Evolutionary conservation across 2,888 invertebrate species (phyloP).

Genomic region (Pogonocherus hispidulus): DNA sequence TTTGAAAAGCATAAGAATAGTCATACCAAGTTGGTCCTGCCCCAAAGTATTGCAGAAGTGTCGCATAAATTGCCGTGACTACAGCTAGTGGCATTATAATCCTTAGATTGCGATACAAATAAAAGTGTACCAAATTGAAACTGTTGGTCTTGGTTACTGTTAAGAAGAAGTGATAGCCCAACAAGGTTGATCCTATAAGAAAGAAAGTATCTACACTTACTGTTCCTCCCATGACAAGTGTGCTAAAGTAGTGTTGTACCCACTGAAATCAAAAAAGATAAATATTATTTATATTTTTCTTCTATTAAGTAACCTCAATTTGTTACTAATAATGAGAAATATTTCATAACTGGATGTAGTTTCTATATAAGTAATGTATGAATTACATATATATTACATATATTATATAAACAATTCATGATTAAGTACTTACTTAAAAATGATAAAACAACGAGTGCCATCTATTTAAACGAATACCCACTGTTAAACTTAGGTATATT

Average conservation of each 20-base stretch:
- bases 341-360: no score
- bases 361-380: no score
- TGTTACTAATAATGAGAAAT: no score
- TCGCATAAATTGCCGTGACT: conserved; percentile 66
- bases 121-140: conserved; percentile 64
- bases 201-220: conserved; percentile 77
- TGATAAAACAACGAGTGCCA: no score
- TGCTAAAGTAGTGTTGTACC: conserved; percentile 57
- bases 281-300: no score
- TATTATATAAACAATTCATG: no score
- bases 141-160: conserved; percentile 57
- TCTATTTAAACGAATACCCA: no score
- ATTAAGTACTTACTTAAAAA: no score
- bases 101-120: conserved; percentile 68
- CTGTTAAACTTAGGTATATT: no score
- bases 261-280: conserved; percentile 63
- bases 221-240: conserved; percentile 66
- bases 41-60: conserved; percentile 66
- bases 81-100: conserved; percentile 69
- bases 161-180: conserved; percentile 67
- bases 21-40: conserved; percentile 69
- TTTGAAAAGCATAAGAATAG: conserved; percentile 28
- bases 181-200: conserved; percentile 73
- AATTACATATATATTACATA: no score
- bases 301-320: no score